phyloP scores from a whole-genome alignment of 2,888 invertebrate genomes.

The Andricus curvator region DNA sequence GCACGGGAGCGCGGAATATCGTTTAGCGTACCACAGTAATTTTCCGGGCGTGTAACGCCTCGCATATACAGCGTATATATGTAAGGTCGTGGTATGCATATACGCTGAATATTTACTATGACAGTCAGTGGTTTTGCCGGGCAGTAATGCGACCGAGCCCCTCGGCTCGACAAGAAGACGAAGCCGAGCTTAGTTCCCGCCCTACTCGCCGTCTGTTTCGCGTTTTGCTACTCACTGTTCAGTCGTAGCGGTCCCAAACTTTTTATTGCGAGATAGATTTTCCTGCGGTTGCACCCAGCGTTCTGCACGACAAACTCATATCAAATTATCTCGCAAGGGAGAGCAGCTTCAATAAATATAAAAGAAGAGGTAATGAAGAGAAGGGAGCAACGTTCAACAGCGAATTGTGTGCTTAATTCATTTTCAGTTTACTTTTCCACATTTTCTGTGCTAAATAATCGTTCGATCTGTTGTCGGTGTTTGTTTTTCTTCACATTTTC shows the following conservation, averaged over 20 bases:
- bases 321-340: constrained; percentile 31
- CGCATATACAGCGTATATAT: constrained; percentile 52
- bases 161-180: constrained; percentile 65
- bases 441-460: constrained; percentile 60
- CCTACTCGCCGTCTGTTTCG: constrained; percentile 52
- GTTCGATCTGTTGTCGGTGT: constrained; percentile 58
- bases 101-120: constrained; percentile 67
- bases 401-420: constrained; percentile 14
- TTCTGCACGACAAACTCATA: constrained; percentile 20
- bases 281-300: constrained; percentile 9
- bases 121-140: constrained; percentile 68
- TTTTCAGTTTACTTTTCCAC: constrained; percentile 2
- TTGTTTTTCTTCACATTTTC: constrained; percentile 42
- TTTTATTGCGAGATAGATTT: constrained; percentile 36
- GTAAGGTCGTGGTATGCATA: constrained; percentile 57
- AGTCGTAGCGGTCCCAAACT: constrained; percentile 20
- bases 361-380: constrained; percentile 25
- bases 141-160: constrained; percentile 69
- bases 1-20: constrained; percentile 60
- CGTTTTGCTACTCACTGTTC: constrained; percentile 55
- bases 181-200: constrained; percentile 50
- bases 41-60: constrained; percentile 57
- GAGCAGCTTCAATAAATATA: constrained; percentile 30
- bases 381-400: neutral
- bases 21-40: constrained; percentile 63